phyloP scores from a whole-genome alignment of 2,113 vertebrate species.

The Narcine bancroftii region DNA sequence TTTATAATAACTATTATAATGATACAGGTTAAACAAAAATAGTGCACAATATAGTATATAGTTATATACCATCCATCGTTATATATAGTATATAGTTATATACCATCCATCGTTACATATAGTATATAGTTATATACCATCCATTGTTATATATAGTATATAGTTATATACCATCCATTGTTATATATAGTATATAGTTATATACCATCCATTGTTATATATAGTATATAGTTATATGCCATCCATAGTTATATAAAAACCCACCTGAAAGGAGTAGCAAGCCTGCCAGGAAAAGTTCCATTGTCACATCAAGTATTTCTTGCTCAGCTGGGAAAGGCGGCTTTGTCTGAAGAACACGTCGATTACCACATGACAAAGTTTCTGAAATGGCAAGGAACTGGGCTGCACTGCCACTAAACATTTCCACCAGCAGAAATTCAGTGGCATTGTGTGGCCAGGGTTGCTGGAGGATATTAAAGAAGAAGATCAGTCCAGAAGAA shows the following conservation, averaged over 20 bases:
- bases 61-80: too few relatives aligned
- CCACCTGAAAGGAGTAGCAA: conserved; percentile 75
- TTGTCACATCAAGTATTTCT: conserved; percentile 61
- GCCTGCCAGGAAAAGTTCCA: conserved; percentile 78
- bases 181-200: too few relatives aligned
- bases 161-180: too few relatives aligned
- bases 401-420: conserved; percentile 71
- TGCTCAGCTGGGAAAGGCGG: conserved; percentile 57
- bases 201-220: too few relatives aligned
- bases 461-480: conserved; percentile 48
- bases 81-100: too few relatives aligned
- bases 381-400: conserved; percentile 78
- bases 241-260: not conserved
- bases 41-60: too few relatives aligned
- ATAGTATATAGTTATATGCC: too few relatives aligned
- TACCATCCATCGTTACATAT: too few relatives aligned
- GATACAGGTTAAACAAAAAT: too few relatives aligned
- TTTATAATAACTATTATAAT: too few relatives aligned
- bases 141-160: too few relatives aligned
- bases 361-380: conserved; percentile 64
- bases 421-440: conserved; percentile 61
- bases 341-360: conserved; percentile 53
- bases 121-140: too few relatives aligned
- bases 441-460: conserved; percentile 67
- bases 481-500: not conserved